A percentile compares a stretch with the other conserved stretches of the same genome.
phyloP scores from a whole-genome alignment of 1,140 invertebrate genomes.

The Conopomorpha cramerella region DNA sequence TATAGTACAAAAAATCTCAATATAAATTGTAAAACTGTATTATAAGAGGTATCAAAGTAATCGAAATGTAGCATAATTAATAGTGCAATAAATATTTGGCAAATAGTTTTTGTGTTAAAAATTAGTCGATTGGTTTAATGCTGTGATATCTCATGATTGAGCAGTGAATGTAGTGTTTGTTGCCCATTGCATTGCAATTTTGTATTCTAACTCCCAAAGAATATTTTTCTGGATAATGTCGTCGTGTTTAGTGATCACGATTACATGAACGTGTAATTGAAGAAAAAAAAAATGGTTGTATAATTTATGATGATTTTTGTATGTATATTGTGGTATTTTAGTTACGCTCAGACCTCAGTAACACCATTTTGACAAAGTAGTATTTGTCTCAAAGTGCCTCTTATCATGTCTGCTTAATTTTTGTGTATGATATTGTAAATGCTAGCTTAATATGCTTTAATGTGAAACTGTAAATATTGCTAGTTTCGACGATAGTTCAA shows the following conservation, averaged over 20 bases:
- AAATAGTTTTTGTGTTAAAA: conserved; percentile 6
- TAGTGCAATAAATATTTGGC: conserved; percentile 45
- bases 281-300: too few species aligned
- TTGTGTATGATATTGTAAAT: conserved; percentile 54
- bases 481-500: too few species aligned
- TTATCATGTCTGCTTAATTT: conserved; percentile 37
- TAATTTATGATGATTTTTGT: too few species aligned
- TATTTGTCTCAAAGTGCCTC: conserved; percentile 54
- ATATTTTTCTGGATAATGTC: too few species aligned
- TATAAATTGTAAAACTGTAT: conserved; percentile 45
- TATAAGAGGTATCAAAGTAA: conserved; percentile 30
- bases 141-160: conserved; percentile 23
- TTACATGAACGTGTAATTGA: too few species aligned
- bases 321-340: too few species aligned
- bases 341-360: too few species aligned
- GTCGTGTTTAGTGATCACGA: too few species aligned
- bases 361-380: too few species aligned
- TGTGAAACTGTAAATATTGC: conserved; percentile 43
- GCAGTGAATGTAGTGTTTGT: conserved; percentile 13
- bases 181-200: too few species aligned
- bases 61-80: conserved; percentile 32
- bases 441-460: conserved; percentile 33
- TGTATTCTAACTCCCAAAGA: conserved; percentile 49
- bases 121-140: conserved; percentile 8
- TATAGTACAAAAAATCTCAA: conserved; percentile 54